These are phyloP conservation scores for Heptranchias perlo DNA, from an alignment of 2,113 vertebrate species.

Conservation along the genomic window DNA sequence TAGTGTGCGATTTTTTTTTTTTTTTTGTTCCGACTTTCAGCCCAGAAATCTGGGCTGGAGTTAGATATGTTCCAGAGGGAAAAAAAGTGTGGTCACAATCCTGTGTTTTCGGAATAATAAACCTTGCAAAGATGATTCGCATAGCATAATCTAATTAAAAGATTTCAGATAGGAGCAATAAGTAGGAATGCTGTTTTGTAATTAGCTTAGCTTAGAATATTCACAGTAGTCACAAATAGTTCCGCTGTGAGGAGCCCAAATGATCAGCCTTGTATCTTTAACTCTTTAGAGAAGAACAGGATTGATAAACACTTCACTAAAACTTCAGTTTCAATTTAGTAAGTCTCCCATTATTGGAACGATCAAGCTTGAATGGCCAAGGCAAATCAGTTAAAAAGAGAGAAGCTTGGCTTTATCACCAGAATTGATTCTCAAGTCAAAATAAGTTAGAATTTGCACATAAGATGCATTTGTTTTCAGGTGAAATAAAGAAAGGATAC, in stretches of 20 bases:
- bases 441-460: background rate
- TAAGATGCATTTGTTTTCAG: background rate
- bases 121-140: background rate
- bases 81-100: background rate
- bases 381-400: background rate
- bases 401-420: background rate
- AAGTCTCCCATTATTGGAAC: background rate
- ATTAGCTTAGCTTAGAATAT: background rate
- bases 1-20: background rate
- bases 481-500: background rate
- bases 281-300: background rate
- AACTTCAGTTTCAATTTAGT: background rate
- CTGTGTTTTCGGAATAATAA: background rate
- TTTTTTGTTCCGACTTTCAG: background rate
- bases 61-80: background rate
- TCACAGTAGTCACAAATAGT: background rate
- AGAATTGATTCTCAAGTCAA: background rate
- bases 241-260: background rate
- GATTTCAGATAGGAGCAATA: background rate
- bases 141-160: background rate
- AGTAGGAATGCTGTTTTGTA: background rate
- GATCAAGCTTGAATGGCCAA: conserved; percentile 1
- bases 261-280: background rate
- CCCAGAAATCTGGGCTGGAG: background rate
- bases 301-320: background rate